phyloP scores from a whole-genome alignment of 2,888 invertebrate species.

The Dorcus parallelipipedus region DNA sequence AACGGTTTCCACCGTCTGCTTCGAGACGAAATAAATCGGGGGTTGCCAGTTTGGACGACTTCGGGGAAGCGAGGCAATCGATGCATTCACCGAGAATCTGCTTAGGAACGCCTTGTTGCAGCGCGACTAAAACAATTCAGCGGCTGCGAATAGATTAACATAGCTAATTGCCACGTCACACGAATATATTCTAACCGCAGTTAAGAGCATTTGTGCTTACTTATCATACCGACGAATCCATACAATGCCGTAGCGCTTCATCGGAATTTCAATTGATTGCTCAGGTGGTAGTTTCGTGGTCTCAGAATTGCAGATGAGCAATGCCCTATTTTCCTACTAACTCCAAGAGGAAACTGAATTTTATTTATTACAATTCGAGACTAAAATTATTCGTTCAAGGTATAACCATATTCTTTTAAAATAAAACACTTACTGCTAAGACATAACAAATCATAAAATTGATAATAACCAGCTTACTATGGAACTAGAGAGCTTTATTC shows the following conservation, averaged over 20 bases:
- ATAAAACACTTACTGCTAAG: too few species aligned
- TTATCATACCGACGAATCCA: not conserved
- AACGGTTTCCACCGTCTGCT: too few species aligned
- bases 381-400: not conserved
- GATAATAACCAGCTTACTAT: too few species aligned
- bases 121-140: not conserved
- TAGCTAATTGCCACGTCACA: conserved; percentile 1
- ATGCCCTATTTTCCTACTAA: not conserved
- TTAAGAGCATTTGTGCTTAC: conserved; percentile 1
- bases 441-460: too few species aligned
- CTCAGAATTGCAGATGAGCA: not conserved
- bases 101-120: not conserved
- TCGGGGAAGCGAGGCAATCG: not conserved
- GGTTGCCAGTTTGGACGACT: too few species aligned
- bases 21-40: too few species aligned
- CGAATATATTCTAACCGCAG: not conserved
- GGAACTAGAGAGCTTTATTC: too few species aligned
- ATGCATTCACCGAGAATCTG: not conserved
- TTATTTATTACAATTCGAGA: not conserved
- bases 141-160: not conserved
- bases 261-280: not conserved
- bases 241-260: not conserved
- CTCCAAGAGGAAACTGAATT: not conserved
- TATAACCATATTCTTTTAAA: too few species aligned
- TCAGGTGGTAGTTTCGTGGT: not conserved